phyloP scores from a whole-genome alignment of 2,888 invertebrate genomes.

The Ectobius pallidus region DNA sequence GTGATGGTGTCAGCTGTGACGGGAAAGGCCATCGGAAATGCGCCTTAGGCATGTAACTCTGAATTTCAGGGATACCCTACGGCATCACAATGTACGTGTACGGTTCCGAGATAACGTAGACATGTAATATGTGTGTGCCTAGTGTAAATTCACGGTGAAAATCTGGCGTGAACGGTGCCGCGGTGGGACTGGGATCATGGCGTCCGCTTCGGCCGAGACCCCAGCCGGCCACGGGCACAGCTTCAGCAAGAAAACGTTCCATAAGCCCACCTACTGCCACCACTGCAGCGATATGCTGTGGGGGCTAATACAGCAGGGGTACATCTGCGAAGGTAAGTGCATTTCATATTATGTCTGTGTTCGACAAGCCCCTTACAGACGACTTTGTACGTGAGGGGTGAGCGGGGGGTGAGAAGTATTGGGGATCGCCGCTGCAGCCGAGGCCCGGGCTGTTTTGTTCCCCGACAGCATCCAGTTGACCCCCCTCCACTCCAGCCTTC shows the following conservation, averaged over 20 bases:
- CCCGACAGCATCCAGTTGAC: conserved; percentile 28
- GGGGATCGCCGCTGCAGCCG: conserved; percentile 12
- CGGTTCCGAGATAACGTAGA: conserved; percentile 65
- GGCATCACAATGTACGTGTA: conserved; percentile 63
- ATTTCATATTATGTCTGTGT: not conserved
- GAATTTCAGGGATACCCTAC: conserved; percentile 52
- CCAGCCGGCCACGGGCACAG: conserved; percentile 83
- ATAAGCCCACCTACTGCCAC: conserved; percentile 99
- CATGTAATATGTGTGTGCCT: conserved; percentile 57
- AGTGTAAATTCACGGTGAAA: conserved; percentile 64
- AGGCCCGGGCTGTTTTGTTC: conserved; percentile 37
- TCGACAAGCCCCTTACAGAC: too few relatives aligned
- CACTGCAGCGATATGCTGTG: conserved; percentile 99
- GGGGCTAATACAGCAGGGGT: conserved; percentile 99
- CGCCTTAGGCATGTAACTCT: conserved; percentile 53
- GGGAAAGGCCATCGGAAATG: conserved; percentile 51
- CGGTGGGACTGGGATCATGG: conserved; percentile 65
- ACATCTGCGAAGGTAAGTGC: conserved; percentile 94
- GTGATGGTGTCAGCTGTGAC: conserved; percentile 51
- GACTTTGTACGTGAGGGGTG: not conserved
- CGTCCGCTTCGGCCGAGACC: conserved; percentile 65
- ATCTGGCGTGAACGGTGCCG: conserved; percentile 65
- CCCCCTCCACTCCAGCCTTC: conserved; percentile 30
- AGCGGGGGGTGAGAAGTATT: conserved; percentile 1
- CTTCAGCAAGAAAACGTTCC: conserved; percentile 99